These are phyloP conservation scores for Acrossocheilus wenchowensis DNA, from an alignment of 2,797 vertebrate genomes.

Conservation along the genomic window DNA sequence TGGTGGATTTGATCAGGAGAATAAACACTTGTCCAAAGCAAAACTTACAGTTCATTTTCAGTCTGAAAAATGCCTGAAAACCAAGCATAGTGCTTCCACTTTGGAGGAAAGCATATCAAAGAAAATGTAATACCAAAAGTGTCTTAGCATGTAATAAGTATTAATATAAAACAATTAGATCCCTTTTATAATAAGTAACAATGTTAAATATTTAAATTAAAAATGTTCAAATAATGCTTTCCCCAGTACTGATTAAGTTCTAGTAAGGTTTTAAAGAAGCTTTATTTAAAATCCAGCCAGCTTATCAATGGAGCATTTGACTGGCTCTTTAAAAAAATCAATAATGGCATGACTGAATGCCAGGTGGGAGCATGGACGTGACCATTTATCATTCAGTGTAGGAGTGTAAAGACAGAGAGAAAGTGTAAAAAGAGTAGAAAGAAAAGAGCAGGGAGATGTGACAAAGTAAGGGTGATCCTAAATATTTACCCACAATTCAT, in stretches of 20 bases:
- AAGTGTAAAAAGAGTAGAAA: neutral
- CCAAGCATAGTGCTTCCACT: neutral
- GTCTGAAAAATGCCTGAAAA: neutral
- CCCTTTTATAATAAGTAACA: neutral
- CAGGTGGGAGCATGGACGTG: neutral
- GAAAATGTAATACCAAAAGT: neutral
- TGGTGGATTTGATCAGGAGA: neutral
- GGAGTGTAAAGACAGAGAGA: neutral
- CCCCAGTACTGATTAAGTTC: neutral
- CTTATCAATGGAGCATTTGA: neutral
- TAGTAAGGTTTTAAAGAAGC: neutral
- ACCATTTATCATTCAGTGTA: neutral
- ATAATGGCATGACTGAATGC: neutral
- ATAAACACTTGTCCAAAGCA: neutral
- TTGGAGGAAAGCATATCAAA: neutral
- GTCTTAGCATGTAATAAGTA: neutral
- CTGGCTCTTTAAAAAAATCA: neutral
- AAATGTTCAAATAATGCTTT: neutral
- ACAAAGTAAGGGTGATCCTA: neutral
- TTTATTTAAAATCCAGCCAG: neutral
- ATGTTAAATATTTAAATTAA: neutral
- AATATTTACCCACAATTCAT: neutral
- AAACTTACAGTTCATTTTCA: neutral
- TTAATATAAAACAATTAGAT: neutral
- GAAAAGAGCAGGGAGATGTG: neutral